Evolutionary conservation across 2,888 invertebrate genomes (phyloP), one percentile per base, ranked within the genome.

Genomic region (Acanthosoma haemorrhoidale): DNA sequence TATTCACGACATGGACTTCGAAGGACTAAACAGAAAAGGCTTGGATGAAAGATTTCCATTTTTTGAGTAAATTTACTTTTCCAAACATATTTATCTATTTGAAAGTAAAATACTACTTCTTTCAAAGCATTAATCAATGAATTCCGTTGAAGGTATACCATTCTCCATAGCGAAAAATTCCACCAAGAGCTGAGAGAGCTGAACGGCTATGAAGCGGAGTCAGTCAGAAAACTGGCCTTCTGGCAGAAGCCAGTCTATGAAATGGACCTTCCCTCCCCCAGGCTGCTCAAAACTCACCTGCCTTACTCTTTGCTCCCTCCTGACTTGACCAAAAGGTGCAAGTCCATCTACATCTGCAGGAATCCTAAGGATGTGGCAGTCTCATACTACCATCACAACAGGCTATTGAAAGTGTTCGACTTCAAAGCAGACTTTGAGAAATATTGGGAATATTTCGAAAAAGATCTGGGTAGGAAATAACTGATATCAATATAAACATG

Each of bases 291-390:
- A 57, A 88, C 90, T 0, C 92, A 92, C 78, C 83, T 92, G 73
- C 91, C 92, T 0, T 84, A 91, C 70, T 88, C 88, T 8, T 81
- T 92, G 4, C 78, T 92, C 41, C 89, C 90, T 0, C 86, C 86
- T 0, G 81, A 82, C 69, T 79, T 88, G 6, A 79, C 88, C 69
- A 81, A 85, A 39, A 76, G 58, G 5, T 64, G 82, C 32, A 80
- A 89, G 84, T 81, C 92, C 18, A 85, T 94, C 61, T 94, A 94
- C 77, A 88, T 94, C 0, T 89, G 91, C 0, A 83, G 94, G 66
- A 91, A 94, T 80, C 92, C 94, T 0, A 89, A 91, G 78, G 94
- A 94, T 79, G 90, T 92, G 0, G 88, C 86, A 0, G 90, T 93
- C 0, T 94, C 94, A 0, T 92, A 86, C 79, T 94, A 88, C 77